These are phyloP conservation scores for Saccostrea cuccullata DNA, from an alignment of 1,140 invertebrate species.

Conservation along the genomic window DNA sequence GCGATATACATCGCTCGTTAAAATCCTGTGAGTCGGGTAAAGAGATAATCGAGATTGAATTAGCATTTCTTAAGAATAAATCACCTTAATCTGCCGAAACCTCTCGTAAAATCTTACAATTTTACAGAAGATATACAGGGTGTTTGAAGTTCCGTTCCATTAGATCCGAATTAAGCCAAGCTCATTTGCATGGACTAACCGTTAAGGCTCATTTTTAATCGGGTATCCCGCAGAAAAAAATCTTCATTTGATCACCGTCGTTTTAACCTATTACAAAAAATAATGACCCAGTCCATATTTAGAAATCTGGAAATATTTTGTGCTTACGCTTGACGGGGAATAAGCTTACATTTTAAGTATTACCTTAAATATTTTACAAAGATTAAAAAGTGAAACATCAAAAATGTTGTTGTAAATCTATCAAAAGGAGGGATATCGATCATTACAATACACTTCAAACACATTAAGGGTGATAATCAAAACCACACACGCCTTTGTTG, in stretches of 20 bases:
- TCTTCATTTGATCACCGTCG: background rate
- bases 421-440: background rate
- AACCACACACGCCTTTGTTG: background rate
- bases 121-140: background rate
- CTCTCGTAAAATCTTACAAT: slow-evolving; percentile 1
- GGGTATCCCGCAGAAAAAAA: background rate
- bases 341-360: too few relatives aligned
- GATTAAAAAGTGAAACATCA: too few relatives aligned
- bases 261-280: background rate
- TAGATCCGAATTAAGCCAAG: background rate
- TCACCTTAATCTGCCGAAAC: background rate
- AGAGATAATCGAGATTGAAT: background rate
- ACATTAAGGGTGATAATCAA: background rate
- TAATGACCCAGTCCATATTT: too few relatives aligned
- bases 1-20: background rate
- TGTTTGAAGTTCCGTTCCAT: slow-evolving; percentile 1
- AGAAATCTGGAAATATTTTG: too few relatives aligned
- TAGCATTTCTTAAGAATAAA: background rate
- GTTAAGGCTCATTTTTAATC: background rate
- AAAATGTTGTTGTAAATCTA: background rate
- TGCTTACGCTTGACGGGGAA: too few relatives aligned
- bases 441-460: background rate
- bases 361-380: too few relatives aligned
- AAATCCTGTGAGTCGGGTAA: background rate
- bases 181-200: background rate